Base-by-base conservation (phyloP, 2,113 vertebrate species). In the Indicator indicator region DNA sequence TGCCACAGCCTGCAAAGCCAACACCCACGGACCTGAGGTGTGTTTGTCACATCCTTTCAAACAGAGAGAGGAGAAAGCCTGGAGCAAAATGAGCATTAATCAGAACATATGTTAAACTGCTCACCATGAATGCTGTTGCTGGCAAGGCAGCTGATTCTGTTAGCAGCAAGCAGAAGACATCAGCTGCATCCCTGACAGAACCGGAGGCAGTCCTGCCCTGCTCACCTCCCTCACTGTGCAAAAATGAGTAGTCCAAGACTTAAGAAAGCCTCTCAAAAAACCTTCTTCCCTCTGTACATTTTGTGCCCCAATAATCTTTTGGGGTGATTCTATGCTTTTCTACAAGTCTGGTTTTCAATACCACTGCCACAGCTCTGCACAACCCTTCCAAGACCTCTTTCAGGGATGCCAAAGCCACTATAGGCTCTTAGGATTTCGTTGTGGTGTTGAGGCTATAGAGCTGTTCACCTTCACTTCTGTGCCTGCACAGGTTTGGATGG, bases 51-150 rank as follows among this genome's bases (percentile, higher is more conserved):
- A 0, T 32, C n/a, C 33, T 48, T 92, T 91, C 64, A 74, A 86
- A 73, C 0, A 55, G 28, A 89, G 55, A 89, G 18, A 79, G 52
- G 36, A 79, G 20, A 89, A 91, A 94, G 88, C 28, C 40, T 81
- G 2, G 0, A 80, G 69, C 56, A 89, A 94, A 96, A 69, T 21
- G 36, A 91, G 59, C 48, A 26, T 36, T 75, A 93, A 91, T 58
- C 69, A 62, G 42, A 94, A 73, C 69, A 71, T 68, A 83, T 60
- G 65, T 68, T 83, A 62, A 93, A 71, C 68, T 60, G 38, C 28
- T 77, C 33, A 8, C 42, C 76, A 75, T 48, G 86, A 87, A 64
- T 28, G 81, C 73, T 1, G 1, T 9, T 42, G 52, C 19, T 74
- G 62, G 46, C 74, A 90, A 94, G 78, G 52, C 23, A 55, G 52